Base-by-base conservation (phyloP, 2,888 invertebrate species). In the Eutolmus rufibarbis region DNA sequence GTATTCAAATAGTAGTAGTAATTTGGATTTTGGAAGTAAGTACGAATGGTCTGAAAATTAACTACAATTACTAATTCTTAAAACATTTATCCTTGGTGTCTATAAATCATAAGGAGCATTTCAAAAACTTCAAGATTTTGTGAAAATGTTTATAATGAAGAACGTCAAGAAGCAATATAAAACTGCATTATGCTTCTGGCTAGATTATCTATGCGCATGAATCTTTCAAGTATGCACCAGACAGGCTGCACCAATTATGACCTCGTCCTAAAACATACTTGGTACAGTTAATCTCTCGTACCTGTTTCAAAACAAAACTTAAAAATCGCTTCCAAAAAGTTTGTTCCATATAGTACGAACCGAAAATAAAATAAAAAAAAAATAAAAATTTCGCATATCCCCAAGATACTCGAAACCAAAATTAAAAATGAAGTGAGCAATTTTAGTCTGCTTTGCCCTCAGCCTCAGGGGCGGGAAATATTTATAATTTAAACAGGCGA, bases 401-500 rank as follows among this genome's bases (percentile, higher is more conserved):
- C 43, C 43, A 46, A 16, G 19, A 40, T 23, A 66, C 66, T 66
- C 19, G 28, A 66, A 66, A 66, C 28, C 12, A 66, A 66, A 66
- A 66, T 66, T 66, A 66, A 66, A 66, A 66, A 9, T 66, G 66
- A 28, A 66, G 66, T 66, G 66, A 66, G 66, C 66, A 66, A 9
- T 66, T 66, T 66, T 66, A 66, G 66, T 66, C 66, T 66, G 66
- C 28, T 66, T 66, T 28, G 66, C 28, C 66, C 28, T 66, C 19
- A 12, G 23, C 1, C 4, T 0, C 4, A 9, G 9, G 4, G 57
- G 57, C 43, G 43, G 43, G 14, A 46, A 19, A 66, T 66, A 23
- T 66, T 66, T 66, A 66, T 66, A 66, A 51, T 79, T 79, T 82
- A 57, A 34, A 34, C 82, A 82, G 57, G 57, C 57, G 37, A 66